Evolutionary conservation across 2,797 vertebrate genomes (phyloP).

Genomic region (Gymnoscopelus microlampas): DNA sequence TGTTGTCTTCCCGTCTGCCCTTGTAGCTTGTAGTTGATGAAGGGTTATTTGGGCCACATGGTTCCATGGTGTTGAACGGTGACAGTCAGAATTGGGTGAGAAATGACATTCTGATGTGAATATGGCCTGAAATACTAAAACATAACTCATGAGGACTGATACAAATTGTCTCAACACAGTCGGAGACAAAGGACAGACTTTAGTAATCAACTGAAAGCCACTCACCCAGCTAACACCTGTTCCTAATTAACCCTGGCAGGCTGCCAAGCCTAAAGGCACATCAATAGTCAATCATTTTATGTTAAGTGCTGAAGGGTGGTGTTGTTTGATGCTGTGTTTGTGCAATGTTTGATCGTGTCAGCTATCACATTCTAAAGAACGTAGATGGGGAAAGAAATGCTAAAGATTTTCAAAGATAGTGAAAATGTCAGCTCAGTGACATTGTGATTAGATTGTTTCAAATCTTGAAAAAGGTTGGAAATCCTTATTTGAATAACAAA

Average conservation of each 20-base stretch:
- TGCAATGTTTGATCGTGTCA: slow-evolving; percentile 17
- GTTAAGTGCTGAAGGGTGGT: slow-evolving; percentile 4
- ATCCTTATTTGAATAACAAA: not conserved
- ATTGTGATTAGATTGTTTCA: not conserved
- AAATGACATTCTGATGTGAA: slow-evolving; percentile 5
- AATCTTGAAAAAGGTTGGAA: not conserved
- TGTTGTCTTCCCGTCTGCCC: no score
- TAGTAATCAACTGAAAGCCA: slow-evolving; percentile 47
- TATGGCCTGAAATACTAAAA: not conserved
- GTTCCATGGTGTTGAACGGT: not conserved
- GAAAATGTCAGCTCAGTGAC: not conserved
- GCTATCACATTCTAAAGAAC: slow-evolving; percentile 1
- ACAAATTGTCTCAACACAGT: slow-evolving; percentile 30
- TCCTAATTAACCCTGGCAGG: slow-evolving; percentile 42
- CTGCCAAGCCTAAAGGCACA: slow-evolving; percentile 24
- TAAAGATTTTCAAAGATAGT: slow-evolving; percentile 11
- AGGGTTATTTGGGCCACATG: not conserved
- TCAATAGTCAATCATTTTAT: not conserved
- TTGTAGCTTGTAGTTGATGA: no score
- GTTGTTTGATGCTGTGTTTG: slow-evolving; percentile 7
- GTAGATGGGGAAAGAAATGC: not conserved
- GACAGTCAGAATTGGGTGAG: not conserved
- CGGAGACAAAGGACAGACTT: slow-evolving; percentile 29
- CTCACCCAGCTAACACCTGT: slow-evolving; percentile 43
- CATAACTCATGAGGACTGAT: slow-evolving; percentile 30